Evolutionary conservation across 2,888 invertebrate genomes (phyloP).

Genomic region (Chymomyza amoena): DNA sequence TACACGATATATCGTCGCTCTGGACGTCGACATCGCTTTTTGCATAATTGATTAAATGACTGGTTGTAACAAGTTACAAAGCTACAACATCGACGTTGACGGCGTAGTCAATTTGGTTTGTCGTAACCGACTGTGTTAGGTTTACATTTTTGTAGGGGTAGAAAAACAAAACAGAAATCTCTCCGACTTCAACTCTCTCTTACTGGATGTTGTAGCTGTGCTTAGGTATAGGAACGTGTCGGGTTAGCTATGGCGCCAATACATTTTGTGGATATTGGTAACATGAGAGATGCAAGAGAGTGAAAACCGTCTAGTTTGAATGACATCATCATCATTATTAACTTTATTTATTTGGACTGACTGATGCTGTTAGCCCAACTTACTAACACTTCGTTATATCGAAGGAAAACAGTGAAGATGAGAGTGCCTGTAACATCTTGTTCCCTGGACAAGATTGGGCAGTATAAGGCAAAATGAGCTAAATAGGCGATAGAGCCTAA

Average conservation of each 20-base stretch:
- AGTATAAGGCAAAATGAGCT: no score
- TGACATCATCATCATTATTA: neutral
- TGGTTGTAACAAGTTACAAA: conserved; percentile 60
- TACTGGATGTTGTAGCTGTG: neutral
- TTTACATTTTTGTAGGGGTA: conserved; percentile 34
- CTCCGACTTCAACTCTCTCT: neutral
- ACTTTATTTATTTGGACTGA: no score
- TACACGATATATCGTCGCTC: conserved; percentile 60
- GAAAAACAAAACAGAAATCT: conserved; percentile 34
- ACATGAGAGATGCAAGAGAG: conserved; percentile 56
- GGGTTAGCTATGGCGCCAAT: conserved; percentile 55
- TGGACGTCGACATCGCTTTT: conserved; percentile 61
- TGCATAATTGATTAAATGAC: conserved; percentile 78
- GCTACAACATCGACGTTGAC: neutral
- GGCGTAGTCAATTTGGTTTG: neutral
- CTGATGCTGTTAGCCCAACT: no score
- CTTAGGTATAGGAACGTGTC: conserved; percentile 26
- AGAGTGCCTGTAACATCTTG: no score
- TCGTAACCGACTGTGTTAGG: neutral
- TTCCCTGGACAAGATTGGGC: no score
- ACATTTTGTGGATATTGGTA: conserved; percentile 67
- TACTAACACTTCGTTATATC: no score
- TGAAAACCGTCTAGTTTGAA: neutral
- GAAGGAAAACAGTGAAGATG: no score
- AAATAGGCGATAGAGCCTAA: no score